A percentile compares a stretch with the other conserved stretches of the same genome.
phyloP scores from a whole-genome alignment of 2,888 invertebrate genomes.

The Ichneumon xanthorius region DNA sequence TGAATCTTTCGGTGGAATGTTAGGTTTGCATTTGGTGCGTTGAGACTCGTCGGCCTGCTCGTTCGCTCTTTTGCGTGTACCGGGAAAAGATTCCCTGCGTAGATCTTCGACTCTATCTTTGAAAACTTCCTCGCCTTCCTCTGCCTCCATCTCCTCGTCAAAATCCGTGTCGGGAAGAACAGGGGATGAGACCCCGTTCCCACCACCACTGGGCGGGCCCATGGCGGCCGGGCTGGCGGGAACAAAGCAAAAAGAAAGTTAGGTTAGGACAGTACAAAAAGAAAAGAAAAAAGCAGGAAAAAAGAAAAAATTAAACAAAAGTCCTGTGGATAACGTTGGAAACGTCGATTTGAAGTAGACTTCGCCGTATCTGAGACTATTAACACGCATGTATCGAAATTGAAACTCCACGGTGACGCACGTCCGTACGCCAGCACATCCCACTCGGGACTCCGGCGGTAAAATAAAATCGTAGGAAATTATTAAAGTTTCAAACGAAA shows the following conservation, averaged over 20 bases:
- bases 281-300: not conserved
- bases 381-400: too few relatives aligned
- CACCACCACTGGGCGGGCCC: not conserved
- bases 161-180: not conserved
- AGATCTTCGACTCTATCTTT: not conserved
- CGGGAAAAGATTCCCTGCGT: conserved; percentile 6
- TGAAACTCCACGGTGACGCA: too few relatives aligned
- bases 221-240: not conserved
- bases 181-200: not conserved
- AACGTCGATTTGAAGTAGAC: too few relatives aligned
- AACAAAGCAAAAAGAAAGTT: not conserved
- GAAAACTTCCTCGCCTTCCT: too few relatives aligned
- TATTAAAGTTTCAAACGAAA: too few relatives aligned
- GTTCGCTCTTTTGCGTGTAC: not conserved
- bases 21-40: not conserved
- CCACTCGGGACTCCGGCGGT: too few relatives aligned
- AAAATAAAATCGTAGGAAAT: too few relatives aligned
- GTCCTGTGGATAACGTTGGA: not conserved
- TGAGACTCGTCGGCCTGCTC: not conserved
- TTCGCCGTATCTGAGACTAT: too few relatives aligned
- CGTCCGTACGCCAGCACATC: too few relatives aligned
- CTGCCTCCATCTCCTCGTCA: not conserved
- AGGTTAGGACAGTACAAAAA: not conserved
- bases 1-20: too few relatives aligned
- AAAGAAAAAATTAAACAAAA: not conserved